Base-by-base conservation (phyloP, 35 echinoderm and acorn worm species). In the Eucidaris tribuloides region DNA sequence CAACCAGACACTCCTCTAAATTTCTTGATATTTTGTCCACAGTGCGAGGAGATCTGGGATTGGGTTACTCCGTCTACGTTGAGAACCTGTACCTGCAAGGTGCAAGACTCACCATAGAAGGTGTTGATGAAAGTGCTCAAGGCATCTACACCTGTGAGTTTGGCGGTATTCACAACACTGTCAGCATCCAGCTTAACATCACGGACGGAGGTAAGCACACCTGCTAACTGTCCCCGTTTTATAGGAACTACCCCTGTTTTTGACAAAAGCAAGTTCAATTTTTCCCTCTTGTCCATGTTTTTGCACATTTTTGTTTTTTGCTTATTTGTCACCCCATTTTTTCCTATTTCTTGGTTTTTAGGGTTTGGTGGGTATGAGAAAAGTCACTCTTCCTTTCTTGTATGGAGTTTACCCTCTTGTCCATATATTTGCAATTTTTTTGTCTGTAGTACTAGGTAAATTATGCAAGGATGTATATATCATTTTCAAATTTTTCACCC, bases 1-100 rank as follows among this genome's bases (percentile, higher is more conserved):
- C n/a, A n/a, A n/a, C n/a, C n/a, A n/a, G n/a, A n/a, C n/a, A 22
- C 50, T 55, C 22, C 13, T 22, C 13, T 55, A 55, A 55, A 13
- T 55, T 55, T 55, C 50, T 55, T 55, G 22, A 22, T 34, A 34
- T 76, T 24, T 76, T n/a, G 40, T 9, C 33, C 40, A 42, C n/a
- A 71, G 65, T 33, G 48, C 82, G 82, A 19, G 82, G 82, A 44
- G 82, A 84, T 41, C 63, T 84, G 42, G 82, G 82, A 3, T 44
- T 36, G 4, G 65, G 61, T 30, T 68, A 71, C 68, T 20, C 33
- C 19, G 62, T 84, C 3, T 84, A 45, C 36, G 40, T 49, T 5
- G 82, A 84, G 82, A 36, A 23, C 11, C 37, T 66, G 5, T 84
- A 32, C 22, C 18, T 9, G 24, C 20, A 46, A 35, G 82, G 65